Evolutionary conservation across 2,888 invertebrate genomes (phyloP).

Genomic region (Volucella zonaria): DNA sequence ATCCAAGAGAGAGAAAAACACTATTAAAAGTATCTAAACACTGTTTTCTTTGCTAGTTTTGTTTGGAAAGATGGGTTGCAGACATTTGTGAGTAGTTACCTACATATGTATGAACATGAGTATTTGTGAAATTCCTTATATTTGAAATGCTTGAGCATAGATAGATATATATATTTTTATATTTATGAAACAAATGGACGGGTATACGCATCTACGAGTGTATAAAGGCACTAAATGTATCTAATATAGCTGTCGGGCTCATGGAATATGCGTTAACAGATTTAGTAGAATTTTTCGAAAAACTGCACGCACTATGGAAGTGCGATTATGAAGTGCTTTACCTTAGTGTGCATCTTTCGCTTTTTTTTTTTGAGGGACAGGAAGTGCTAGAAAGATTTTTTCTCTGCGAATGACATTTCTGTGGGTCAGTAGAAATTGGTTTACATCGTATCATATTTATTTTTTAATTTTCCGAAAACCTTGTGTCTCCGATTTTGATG

Average conservation of each 20-base stretch:
- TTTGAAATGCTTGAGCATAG: conserved; percentile 11
- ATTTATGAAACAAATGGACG: conserved; percentile 12
- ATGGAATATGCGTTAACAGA: background rate
- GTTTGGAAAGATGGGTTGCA: conserved; percentile 40
- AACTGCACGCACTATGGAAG: conserved; percentile 2
- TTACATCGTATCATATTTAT: background rate
- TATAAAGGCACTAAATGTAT: background rate
- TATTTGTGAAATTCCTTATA: conserved; percentile 12
- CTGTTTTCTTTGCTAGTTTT: background rate
- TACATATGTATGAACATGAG: conserved; percentile 22
- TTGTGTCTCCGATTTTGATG: too few species aligned
- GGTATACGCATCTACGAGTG: background rate
- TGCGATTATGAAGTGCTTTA: background rate
- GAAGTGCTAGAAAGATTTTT: conserved; percentile 1
- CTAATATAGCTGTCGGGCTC: background rate
- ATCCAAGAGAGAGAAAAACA: conserved; percentile 11
- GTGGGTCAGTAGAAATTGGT: conserved; percentile 55
- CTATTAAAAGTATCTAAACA: conserved; percentile 35
- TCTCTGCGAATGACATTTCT: conserved; percentile 29
- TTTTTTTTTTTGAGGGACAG: too few species aligned
- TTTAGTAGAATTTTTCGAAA: background rate
- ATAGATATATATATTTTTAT: background rate
- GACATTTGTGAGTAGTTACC: conserved; percentile 29
- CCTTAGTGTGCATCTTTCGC: too few species aligned
- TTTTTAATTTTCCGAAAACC: too few species aligned